Conservation (phyloP, 92 coral and sea anemone species). For the Porites lobata region DNA sequence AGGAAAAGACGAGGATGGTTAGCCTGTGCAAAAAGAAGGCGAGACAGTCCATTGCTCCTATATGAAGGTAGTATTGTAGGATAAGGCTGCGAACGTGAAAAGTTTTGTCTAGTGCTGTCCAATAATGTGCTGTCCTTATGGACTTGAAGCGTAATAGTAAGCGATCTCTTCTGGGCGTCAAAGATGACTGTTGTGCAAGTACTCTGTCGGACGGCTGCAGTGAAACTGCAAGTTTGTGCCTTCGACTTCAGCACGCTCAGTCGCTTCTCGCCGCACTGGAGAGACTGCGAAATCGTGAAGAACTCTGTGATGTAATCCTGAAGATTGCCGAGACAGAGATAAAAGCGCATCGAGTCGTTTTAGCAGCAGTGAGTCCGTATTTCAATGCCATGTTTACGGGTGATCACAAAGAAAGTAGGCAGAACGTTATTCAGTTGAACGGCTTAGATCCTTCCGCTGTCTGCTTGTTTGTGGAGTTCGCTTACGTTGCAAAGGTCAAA, state of each 20-base stretch:
- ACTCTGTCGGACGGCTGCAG: conserved; percentile 18
- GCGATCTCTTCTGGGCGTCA: conserved; percentile 11
- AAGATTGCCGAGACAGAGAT: conserved; percentile 75
- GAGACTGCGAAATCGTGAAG: conserved; percentile 80
- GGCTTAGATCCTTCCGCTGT: conserved; percentile 84
- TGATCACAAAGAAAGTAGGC: conserved; percentile 85
- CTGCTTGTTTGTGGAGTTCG: conserved; percentile 77
- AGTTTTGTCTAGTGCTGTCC: too few species aligned
- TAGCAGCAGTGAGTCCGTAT: conserved; percentile 95
- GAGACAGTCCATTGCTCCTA: too few species aligned
- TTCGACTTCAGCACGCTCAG: conserved; percentile 38
- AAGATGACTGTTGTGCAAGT: not conserved
- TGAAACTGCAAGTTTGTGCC: conserved; percentile 24
- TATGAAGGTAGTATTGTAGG: too few species aligned
- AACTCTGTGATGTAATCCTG: conserved; percentile 89
- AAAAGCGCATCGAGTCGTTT: conserved; percentile 89
- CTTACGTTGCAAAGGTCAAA: conserved; percentile 86
- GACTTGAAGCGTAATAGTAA: conserved; percentile 28
- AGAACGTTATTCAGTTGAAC: conserved; percentile 73
- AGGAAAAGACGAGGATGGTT: too few species aligned
- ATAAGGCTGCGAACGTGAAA: too few species aligned
- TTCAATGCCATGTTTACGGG: conserved; percentile 97
- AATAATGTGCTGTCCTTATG: not conserved
- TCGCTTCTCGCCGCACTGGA: conserved; percentile 61
- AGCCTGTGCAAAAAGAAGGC: too few species aligned